Percentiles rank a stretch among this genome's conserved stretches.
Evolutionary conservation across 2,888 invertebrate species (phyloP).

Genomic region (Gasteruption jaculator): DNA sequence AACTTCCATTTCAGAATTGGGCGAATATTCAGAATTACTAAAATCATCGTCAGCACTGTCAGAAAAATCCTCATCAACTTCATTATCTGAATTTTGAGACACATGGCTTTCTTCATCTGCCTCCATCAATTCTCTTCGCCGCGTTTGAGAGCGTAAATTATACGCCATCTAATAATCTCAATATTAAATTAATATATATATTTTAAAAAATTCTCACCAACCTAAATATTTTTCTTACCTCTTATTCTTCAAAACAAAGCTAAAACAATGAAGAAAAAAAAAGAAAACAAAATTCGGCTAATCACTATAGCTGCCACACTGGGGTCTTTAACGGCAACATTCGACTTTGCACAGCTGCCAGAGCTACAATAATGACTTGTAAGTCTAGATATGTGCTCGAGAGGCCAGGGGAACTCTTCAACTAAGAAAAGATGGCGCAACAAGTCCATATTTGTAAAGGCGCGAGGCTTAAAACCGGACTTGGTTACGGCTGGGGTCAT

Average conservation of each 20-base stretch:
- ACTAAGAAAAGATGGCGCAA: constrained; percentile 4
- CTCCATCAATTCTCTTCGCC: constrained; percentile 5
- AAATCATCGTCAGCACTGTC: constrained; percentile 1
- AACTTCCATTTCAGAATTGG: background rate
- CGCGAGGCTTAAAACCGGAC: constrained; percentile 4
- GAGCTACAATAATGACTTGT: too few relatives aligned
- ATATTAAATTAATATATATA: too few relatives aligned
- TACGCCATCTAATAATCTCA: constrained; percentile 7
- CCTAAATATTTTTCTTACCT: constrained; percentile 7
- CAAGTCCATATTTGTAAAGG: background rate
- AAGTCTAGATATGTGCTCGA: constrained; percentile 2
- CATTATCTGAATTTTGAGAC: background rate
- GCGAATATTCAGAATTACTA: constrained; percentile 4
- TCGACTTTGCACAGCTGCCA: constrained; percentile 5
- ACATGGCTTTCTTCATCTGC: background rate
- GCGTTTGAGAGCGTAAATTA: constrained; percentile 4
- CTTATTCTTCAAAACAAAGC: background rate
- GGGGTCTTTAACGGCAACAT: constrained; percentile 6
- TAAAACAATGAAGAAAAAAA: too few relatives aligned
- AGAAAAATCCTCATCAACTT: background rate
- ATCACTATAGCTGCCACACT: constrained; percentile 6
- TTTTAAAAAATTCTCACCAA: constrained; percentile 1
- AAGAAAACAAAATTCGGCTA: constrained; percentile 1
- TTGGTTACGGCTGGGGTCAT: constrained; percentile 5
- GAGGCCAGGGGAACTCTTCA: constrained; percentile 5